A percentile compares a stretch with the other conserved stretches of the same genome.
These are phyloP conservation scores for Palythoa grandiflora DNA, from an alignment of 92 coral and sea anemone genomes.

Conservation along the genomic window DNA sequence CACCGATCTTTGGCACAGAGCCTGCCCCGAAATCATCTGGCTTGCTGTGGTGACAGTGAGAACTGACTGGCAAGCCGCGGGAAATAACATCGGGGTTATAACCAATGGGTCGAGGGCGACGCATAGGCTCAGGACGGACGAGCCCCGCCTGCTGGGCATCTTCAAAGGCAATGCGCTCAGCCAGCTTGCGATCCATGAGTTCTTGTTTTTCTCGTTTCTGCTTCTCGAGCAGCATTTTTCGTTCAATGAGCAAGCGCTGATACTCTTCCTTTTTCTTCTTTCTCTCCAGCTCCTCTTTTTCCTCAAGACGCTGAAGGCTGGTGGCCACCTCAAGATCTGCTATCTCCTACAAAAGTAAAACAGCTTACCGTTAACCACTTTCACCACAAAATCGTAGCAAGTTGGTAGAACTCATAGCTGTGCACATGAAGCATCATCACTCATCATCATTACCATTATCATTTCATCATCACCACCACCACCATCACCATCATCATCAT, in stretches of 20 bases:
- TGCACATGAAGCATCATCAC: too few relatives aligned
- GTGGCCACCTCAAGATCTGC: slow-evolving; percentile 78
- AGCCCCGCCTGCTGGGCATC: slow-evolving; percentile 89
- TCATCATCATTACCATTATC: too few relatives aligned
- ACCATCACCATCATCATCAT: too few relatives aligned
- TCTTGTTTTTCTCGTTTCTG: slow-evolving; percentile 88
- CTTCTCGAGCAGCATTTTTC: slow-evolving; percentile 75
- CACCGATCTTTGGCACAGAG: slow-evolving; percentile 37
- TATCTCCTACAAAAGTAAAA: slow-evolving; percentile 66
- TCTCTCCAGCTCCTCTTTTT: slow-evolving; percentile 60
- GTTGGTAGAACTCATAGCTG: background rate
- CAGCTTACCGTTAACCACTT: background rate
- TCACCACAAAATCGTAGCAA: background rate
- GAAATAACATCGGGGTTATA: slow-evolving; percentile 78
- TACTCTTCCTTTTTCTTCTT: slow-evolving; percentile 65
- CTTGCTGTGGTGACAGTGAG: slow-evolving; percentile 59
- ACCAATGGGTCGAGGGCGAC: slow-evolving; percentile 69
- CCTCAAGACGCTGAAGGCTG: slow-evolving; percentile 72
- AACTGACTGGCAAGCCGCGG: slow-evolving; percentile 73
- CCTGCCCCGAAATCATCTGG: slow-evolving; percentile 29
- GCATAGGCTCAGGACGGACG: slow-evolving; percentile 65
- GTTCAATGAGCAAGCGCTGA: slow-evolving; percentile 77
- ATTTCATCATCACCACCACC: too few relatives aligned
- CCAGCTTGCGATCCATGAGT: slow-evolving; percentile 77
- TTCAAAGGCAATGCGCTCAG: slow-evolving; percentile 84